Evolutionary conservation across 2,113 vertebrate genomes (phyloP).

Genomic region (Pelusios castaneus): DNA sequence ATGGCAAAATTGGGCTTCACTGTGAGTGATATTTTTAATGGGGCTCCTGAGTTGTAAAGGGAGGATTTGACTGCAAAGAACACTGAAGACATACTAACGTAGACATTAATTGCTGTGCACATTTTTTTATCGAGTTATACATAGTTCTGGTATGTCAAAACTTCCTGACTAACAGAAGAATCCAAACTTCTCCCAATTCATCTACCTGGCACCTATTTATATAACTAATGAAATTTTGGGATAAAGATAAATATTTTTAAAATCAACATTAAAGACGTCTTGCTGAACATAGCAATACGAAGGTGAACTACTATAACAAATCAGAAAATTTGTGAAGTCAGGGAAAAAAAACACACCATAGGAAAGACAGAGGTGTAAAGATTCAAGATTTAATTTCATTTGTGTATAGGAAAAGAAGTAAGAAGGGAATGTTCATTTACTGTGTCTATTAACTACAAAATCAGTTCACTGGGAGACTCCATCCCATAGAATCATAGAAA

Average conservation of each 20-base stretch:
- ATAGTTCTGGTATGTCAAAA: background rate
- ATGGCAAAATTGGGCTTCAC: background rate
- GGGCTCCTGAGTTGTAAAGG: background rate
- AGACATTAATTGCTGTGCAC: background rate
- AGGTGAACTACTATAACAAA: background rate
- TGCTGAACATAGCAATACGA: background rate
- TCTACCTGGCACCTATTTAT: background rate
- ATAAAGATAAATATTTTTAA: background rate
- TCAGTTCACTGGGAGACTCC: background rate
- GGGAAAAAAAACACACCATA: background rate
- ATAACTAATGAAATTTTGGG: background rate
- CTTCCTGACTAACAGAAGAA: background rate
- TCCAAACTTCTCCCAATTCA: background rate
- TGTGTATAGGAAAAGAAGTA: background rate
- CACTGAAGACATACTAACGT: background rate
- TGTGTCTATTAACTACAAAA: background rate
- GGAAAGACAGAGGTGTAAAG: background rate
- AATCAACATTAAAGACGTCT: background rate
- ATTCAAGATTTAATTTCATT: background rate
- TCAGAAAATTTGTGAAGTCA: background rate
- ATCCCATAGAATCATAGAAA: too few species aligned
- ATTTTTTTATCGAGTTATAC: background rate
- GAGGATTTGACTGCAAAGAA: background rate
- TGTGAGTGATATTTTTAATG: background rate
- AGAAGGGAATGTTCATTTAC: background rate